Base-by-base conservation (phyloP, 2,797 vertebrate species). In the Rhinogobio ventralis region DNA sequence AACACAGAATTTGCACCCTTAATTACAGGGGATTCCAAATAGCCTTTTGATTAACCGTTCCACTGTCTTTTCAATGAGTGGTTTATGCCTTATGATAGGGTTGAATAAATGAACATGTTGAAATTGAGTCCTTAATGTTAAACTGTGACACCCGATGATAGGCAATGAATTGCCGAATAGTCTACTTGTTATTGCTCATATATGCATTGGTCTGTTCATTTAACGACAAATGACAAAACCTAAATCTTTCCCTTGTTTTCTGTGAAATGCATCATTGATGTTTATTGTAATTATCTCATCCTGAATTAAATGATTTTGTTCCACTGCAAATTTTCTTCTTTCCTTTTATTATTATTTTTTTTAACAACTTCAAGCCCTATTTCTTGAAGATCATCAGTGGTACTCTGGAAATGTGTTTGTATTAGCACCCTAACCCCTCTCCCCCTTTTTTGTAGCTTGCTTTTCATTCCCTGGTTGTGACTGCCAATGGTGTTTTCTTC, bases 401-500 rank as follows among this genome's bases (percentile, higher is more conserved):
- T 64, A 45, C 69, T 49, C 42, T 33, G 5, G 39, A 74, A 74
- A 33, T 64, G 68, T 45, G 42, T 74, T 64, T 82, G 68, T 49
- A 62, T 49, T 64, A 25, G 39, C 69, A 10, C 39, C 42, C 28
- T 25, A 42, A 2, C 25, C 25, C 6, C 55, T 4, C 36, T 6
- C 42, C 45, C 1, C 19, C 13, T 60, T 62, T 75, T 55, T 64
- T 15, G 60, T 67, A 64, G 25, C 25, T 72, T 83, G 81, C 60
- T 55, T 86, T 79, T 75, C 23, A 77, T 82, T 57, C 39, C 36
- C 46, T 76, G 30, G n/a, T 77, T 23, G 30, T 71, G 73, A 39
- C 75, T 86, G 55, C 39, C 46, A 68, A 4, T 49, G 39, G 39
- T 73, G 62, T 93, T 92, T 91, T 93, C 92, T 93, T 91, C 91